Conservation (phyloP, 2,113 vertebrate species). For the Progne subis region DNA sequence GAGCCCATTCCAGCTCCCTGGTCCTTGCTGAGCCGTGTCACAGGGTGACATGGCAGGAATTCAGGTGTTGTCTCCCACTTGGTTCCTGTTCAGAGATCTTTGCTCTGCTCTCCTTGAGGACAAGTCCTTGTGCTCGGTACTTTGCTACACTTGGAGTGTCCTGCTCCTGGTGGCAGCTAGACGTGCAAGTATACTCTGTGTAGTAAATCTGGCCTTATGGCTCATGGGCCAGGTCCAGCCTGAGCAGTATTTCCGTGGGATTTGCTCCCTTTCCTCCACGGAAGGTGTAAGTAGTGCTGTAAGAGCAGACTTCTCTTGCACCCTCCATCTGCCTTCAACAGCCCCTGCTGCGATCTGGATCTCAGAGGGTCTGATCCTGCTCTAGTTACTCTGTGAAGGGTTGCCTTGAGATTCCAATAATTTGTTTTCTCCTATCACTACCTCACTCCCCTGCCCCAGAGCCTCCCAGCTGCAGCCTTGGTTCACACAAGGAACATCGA, state of each 20-base stretch:
- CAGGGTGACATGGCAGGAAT: background rate
- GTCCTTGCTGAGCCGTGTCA: accelerated
- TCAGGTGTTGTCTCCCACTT: background rate
- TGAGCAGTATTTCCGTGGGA: background rate
- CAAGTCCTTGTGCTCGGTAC: background rate
- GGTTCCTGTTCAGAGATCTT: background rate
- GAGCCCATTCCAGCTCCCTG: background rate
- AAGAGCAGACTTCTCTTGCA: background rate
- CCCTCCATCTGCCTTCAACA: background rate
- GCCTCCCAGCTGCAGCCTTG: background rate
- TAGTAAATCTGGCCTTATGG: background rate
- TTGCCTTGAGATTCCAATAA: background rate
- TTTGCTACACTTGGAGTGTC: background rate
- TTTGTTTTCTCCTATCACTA: background rate
- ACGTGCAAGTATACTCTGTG: accelerated
- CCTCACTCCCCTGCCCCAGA: background rate
- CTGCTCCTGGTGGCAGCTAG: background rate
- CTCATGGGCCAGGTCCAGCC: background rate
- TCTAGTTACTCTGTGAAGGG: background rate
- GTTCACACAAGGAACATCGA: background rate
- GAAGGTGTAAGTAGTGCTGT: background rate
- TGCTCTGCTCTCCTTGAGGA: background rate
- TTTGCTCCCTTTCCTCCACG: background rate
- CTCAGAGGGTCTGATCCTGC: background rate
- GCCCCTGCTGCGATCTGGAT: background rate